phyloP scores from a whole-genome alignment of 2,113 vertebrate genomes.

The Nothobranchius furzeri region DNA sequence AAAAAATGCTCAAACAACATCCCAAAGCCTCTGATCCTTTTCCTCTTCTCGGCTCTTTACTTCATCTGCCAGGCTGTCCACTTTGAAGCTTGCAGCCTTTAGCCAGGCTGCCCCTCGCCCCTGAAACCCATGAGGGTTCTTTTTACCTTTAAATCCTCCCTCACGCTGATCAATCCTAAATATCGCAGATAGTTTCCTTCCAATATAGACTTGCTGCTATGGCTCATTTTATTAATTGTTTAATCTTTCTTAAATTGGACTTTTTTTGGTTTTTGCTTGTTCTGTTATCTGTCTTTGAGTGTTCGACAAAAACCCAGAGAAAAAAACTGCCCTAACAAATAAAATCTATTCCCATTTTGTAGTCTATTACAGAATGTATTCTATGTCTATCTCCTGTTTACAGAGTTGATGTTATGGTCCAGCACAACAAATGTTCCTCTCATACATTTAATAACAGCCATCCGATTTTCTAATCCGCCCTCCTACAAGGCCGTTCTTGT shows the following conservation, averaged over 20 bases:
- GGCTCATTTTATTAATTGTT: not conserved
- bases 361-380: not conserved
- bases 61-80: not conserved
- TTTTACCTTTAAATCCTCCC: not conserved
- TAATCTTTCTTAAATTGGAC: not conserved
- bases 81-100: not conserved
- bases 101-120: not conserved
- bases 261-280: not conserved
- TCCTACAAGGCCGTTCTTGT: constrained; percentile 53
- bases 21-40: not conserved
- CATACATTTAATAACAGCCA: constrained; percentile 3
- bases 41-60: not conserved
- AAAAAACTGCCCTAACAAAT: not conserved
- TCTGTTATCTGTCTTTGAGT: not conserved
- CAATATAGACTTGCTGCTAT: not conserved
- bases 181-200: not conserved
- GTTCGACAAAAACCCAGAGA: not conserved
- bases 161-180: not conserved
- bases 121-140: not conserved
- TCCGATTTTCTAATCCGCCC: constrained; percentile 25
- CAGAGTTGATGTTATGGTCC: not conserved
- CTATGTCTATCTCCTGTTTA: not conserved
- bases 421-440: constrained; percentile 13
- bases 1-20: not conserved
- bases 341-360: not conserved